Percentiles rank a stretch among this genome's conserved stretches.
Evolutionary conservation across 2,888 invertebrate species (phyloP).

Genomic region (Ommatoiulus sabulosus): DNA sequence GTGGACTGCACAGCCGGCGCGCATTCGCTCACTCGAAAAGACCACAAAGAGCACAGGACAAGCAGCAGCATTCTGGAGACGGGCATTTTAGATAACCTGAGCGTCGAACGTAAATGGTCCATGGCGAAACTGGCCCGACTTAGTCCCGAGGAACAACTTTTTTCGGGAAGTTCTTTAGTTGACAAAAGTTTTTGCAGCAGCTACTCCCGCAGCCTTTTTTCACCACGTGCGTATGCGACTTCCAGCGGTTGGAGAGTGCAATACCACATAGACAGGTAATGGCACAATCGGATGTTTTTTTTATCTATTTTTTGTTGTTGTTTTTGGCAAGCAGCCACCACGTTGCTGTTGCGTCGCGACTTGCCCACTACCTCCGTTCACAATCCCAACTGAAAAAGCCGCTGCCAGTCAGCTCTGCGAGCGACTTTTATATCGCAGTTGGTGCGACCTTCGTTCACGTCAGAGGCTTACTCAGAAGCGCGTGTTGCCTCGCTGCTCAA

Average conservation of each 20-base stretch:
- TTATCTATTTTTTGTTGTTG: not conserved
- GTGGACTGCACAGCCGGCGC: conserved; percentile 22
- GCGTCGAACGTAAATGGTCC: not conserved
- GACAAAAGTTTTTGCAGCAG: not conserved
- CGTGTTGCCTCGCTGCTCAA: not conserved
- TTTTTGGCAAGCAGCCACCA: conserved; percentile 25
- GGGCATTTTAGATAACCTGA: not conserved
- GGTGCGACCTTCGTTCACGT: conserved; percentile 30
- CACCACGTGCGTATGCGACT: conserved; percentile 18
- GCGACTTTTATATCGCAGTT: not conserved
- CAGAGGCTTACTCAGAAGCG: conserved; percentile 40
- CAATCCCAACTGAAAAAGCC: conserved; percentile 10
- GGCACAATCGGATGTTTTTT: not conserved
- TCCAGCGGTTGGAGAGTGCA: not conserved
- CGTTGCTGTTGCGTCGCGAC: not conserved
- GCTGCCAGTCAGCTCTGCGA: not conserved
- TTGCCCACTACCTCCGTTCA: not conserved
- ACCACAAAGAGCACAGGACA: not conserved
- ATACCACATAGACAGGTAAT: conserved; percentile 1
- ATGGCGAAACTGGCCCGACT: not conserved
- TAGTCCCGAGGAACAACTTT: not conserved
- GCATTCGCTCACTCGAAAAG: conserved; percentile 5
- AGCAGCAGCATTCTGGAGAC: not conserved
- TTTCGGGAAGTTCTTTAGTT: not conserved
- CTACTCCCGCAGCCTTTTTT: not conserved